Evolutionary conservation across 2,888 invertebrate genomes (phyloP), one percentile per base, ranked within the genome.

Genomic region (Ariolimax columbianus): DNA sequence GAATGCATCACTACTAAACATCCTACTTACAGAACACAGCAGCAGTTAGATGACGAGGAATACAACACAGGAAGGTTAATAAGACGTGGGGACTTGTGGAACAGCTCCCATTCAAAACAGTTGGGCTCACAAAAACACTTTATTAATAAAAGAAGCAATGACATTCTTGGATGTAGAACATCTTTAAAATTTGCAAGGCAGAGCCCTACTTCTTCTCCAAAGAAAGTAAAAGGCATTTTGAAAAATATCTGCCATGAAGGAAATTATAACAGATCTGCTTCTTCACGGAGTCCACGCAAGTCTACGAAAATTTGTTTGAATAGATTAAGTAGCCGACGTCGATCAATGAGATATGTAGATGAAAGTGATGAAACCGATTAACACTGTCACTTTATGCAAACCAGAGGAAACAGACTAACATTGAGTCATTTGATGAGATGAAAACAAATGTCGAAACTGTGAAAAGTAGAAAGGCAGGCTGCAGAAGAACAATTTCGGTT

Each of bases 11-110:
- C n/a, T 63, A 78, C 63, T n/a, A 38, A 6, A 0, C 1, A 33
- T 23, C 55, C 38, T 6, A 38, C 78, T 4, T 40, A 78, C 38
- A 36, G 78, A 11, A 40, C 26, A 17, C 78, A 59, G 17, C 63
- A 36, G 14, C 59, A 59, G 26, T 9, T 36, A 36, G 26, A 17
- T 38, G 40, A 30, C 3, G n/a, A 9, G 26, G 63, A 30, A 14
- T 14, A 7, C 17, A 36, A 6, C 14, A 19, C 38, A n/a, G 4
- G 38, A 38, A 78, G 30, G 63, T 23, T 47, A 63, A 40, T 78
- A 36, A 59, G 63, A 63, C 78, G 78, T 26, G 78, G 78, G 0
- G 78, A 78, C 40, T 63, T 78, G n/a, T 78, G 78, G 78, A 40
- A n/a, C 59, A 23, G n/a, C 0, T 36, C 38, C 0, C 36, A 26